A percentile compares a stretch with the other conserved stretches of the same genome.
Conservation (phyloP, 2,888 invertebrate species). For the Mellilla xanthometata region DNA sequence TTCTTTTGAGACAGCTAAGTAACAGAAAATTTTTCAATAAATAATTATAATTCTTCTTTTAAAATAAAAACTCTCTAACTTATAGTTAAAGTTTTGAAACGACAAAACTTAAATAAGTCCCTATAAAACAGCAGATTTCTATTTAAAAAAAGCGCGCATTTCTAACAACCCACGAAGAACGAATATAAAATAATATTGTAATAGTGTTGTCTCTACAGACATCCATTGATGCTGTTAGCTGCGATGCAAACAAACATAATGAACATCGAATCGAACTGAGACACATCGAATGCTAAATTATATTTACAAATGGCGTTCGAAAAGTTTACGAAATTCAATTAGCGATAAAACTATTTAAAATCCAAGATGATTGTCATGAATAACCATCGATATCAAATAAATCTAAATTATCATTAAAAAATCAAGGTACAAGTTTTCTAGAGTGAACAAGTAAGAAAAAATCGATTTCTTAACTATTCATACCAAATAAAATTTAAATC, state of each 20-base stretch:
- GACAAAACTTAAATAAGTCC: conserved; percentile 81
- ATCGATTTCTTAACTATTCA: conserved; percentile 66
- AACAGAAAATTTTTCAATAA: conserved; percentile 62
- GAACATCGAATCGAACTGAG: conserved; percentile 63
- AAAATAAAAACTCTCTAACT: conserved; percentile 72
- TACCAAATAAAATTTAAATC: conserved; percentile 80
- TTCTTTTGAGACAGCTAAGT: conserved; percentile 64
- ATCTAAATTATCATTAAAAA: conserved; percentile 72
- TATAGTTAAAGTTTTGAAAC: conserved; percentile 81
- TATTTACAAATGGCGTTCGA: conserved; percentile 53
- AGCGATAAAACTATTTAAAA: conserved; percentile 42
- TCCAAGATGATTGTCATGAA: conserved; percentile 70
- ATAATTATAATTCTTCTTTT: conserved; percentile 45
- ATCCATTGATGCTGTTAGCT: conserved; percentile 73
- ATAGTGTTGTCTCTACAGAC: conserved; percentile 50
- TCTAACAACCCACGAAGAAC: conserved; percentile 34
- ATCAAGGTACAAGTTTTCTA: conserved; percentile 78
- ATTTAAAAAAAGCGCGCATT: conserved; percentile 41
- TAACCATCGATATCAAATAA: conserved; percentile 72
- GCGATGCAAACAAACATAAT: conserved; percentile 71
- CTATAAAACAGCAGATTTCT: conserved; percentile 58
- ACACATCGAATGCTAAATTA: conserved; percentile 50
- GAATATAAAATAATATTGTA: conserved; percentile 25
- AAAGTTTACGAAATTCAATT: conserved; percentile 35
- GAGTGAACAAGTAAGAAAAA: conserved; percentile 70